A percentile compares a stretch with the other conserved stretches of the same genome.
phyloP scores from a whole-genome alignment of 2,113 vertebrate species.

The Gorilla gorilla region DNA sequence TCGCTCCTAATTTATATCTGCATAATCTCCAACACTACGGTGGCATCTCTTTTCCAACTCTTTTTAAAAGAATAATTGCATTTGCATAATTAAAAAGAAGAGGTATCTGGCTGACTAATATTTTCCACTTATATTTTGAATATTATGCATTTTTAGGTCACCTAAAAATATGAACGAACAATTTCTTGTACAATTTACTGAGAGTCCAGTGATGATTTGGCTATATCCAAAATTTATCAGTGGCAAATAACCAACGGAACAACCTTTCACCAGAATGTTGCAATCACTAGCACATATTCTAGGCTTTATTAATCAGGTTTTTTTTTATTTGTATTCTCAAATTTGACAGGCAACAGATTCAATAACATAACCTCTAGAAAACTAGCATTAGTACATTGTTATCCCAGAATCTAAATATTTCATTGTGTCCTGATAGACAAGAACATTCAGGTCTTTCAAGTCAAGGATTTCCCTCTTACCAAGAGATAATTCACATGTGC shows the following conservation, averaged over 20 bases:
- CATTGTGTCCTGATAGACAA: constrained; percentile 25
- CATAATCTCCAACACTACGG: neutral
- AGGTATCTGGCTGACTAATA: neutral
- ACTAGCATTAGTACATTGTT: neutral
- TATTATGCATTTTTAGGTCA: neutral
- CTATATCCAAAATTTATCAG: neutral
- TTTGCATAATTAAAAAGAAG: neutral
- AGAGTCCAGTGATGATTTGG: neutral
- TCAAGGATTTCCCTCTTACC: neutral
- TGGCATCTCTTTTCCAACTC: neutral
- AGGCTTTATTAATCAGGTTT: neutral
- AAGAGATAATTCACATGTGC: constrained; percentile 64
- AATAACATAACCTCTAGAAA: constrained; percentile 28
- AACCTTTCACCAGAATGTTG: neutral
- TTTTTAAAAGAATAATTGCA: neutral
- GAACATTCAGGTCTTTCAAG: constrained; percentile 36
- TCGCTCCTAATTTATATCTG: neutral
- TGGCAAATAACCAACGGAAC: neutral
- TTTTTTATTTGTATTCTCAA: constrained; percentile 25
- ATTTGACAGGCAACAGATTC: neutral
- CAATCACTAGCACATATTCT: neutral
- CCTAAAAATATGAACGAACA: neutral
- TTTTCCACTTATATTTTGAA: neutral
- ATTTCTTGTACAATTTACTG: neutral
- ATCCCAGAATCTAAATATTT: constrained; percentile 46